These are phyloP conservation scores for Eilema depressum DNA, from an alignment of 2,888 invertebrate species.

Conservation along the genomic window DNA sequence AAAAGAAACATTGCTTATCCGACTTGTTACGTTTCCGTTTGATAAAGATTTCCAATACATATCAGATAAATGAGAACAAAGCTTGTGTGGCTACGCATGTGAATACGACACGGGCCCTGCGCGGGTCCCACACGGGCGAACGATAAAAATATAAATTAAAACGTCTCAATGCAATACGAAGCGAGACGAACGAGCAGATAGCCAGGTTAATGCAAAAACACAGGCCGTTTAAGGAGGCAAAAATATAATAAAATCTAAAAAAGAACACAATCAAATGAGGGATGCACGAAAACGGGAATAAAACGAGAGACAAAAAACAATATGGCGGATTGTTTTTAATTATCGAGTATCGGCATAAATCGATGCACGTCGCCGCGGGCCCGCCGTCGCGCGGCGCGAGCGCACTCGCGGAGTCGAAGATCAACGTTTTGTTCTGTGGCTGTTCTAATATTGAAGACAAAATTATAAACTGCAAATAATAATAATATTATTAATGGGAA, in stretches of 20 bases:
- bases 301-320: slow-evolving; percentile 83
- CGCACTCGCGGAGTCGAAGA: slow-evolving; percentile 61
- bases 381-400: slow-evolving; percentile 65
- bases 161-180: slow-evolving; percentile 72
- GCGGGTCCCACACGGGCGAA: slow-evolving; percentile 46
- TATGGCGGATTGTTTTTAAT: slow-evolving; percentile 87
- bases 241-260: slow-evolving; percentile 69
- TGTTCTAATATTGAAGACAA: neutral
- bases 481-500: neutral
- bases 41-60: slow-evolving; percentile 29
- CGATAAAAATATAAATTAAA: slow-evolving; percentile 83
- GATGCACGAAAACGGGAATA: slow-evolving; percentile 84
- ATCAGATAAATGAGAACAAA: slow-evolving; percentile 36
- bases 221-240: slow-evolving; percentile 64
- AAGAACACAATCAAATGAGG: slow-evolving; percentile 85
- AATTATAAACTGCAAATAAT: neutral
- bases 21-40: neutral
- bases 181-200: slow-evolving; percentile 72
- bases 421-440: neutral
- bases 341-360: slow-evolving; percentile 87
- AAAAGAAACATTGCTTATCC: neutral
- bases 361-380: slow-evolving; percentile 84
- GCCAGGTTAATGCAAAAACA: slow-evolving; percentile 73
- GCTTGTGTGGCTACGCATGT: slow-evolving; percentile 31
- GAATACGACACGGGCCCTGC: slow-evolving; percentile 18